Conservation (phyloP, 2,888 invertebrate species). For the Synergus itoensis region DNA sequence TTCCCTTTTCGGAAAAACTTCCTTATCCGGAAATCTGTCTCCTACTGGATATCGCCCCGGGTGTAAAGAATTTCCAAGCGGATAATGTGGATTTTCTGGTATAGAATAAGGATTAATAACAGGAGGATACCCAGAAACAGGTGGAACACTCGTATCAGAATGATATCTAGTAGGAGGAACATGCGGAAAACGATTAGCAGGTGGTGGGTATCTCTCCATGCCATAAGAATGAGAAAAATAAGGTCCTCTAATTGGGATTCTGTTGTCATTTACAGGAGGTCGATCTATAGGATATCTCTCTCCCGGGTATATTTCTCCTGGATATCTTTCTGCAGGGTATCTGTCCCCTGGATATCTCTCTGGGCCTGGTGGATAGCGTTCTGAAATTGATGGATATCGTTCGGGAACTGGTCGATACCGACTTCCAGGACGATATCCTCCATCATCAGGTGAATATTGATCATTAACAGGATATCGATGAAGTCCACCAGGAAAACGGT, state of each 20-base stretch:
- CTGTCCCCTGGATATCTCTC: slow-evolving; percentile 53
- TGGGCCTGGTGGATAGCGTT: slow-evolving; percentile 69
- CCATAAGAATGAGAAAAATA: slow-evolving; percentile 61
- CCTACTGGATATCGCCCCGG: slow-evolving; percentile 80
- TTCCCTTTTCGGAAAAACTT: slow-evolving; percentile 66
- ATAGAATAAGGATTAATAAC: slow-evolving; percentile 78
- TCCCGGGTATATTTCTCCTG: slow-evolving; percentile 80
- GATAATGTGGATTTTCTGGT: slow-evolving; percentile 71
- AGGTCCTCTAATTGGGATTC: slow-evolving; percentile 76
- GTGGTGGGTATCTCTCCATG: slow-evolving; percentile 69
- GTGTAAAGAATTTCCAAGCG: slow-evolving; percentile 72
- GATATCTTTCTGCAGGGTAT: slow-evolving; percentile 72
- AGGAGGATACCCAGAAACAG: slow-evolving; percentile 67
- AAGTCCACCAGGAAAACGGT: slow-evolving; percentile 74
- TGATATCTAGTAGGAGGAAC: slow-evolving; percentile 77
- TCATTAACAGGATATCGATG: slow-evolving; percentile 69
- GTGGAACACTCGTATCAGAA: slow-evolving; percentile 62
- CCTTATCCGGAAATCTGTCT: slow-evolving; percentile 74
- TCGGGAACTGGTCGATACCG: slow-evolving; percentile 63
- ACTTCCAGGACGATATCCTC: slow-evolving; percentile 58
- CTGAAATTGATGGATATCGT: slow-evolving; percentile 40
- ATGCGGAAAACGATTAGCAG: slow-evolving; percentile 77
- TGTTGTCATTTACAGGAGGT: slow-evolving; percentile 76
- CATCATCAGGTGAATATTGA: slow-evolving; percentile 70
- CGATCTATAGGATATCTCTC: slow-evolving; percentile 78